Conservation (phyloP, 2,113 vertebrate species). For the Bubo scandiacus region DNA sequence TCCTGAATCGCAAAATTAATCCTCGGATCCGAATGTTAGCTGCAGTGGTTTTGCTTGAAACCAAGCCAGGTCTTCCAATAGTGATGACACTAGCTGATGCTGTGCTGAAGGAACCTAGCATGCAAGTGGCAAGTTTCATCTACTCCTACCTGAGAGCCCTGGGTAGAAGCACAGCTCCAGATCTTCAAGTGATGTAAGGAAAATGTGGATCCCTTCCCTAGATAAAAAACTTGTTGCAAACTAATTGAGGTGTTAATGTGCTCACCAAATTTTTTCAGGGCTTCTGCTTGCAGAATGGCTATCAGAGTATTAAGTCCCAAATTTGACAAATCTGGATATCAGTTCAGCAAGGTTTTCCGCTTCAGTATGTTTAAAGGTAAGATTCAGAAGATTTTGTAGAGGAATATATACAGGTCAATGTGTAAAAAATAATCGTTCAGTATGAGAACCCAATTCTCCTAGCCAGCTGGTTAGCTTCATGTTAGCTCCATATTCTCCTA, state of each 20-base stretch:
- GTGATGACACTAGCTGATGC: conserved; percentile 47
- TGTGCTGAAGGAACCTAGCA: conserved; percentile 56
- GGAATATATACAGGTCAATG: neutral
- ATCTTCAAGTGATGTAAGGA: conserved; percentile 65
- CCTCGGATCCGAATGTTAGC: conserved; percentile 45
- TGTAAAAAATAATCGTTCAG: neutral
- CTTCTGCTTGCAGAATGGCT: conserved; percentile 65
- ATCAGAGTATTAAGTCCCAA: conserved; percentile 33
- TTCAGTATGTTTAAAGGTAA: conserved; percentile 60
- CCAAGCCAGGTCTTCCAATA: conserved; percentile 52
- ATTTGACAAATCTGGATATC: conserved; percentile 28
- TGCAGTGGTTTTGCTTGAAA: conserved; percentile 52
- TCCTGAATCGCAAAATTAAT: conserved; percentile 48
- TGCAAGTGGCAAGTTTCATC: conserved; percentile 65
- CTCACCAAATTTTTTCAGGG: neutral
- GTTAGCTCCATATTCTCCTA: neutral
- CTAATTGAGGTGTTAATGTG: neutral
- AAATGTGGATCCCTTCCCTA: neutral
- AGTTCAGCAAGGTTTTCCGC: conserved; percentile 41
- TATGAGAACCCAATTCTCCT: neutral
- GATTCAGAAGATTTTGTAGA: neutral
- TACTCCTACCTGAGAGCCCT: conserved; percentile 60
- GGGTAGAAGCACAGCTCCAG: conserved; percentile 50
- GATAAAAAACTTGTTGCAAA: neutral
- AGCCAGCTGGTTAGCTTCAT: neutral